Conservation (phyloP, 2,888 invertebrate genomes). For the Eumacrocentrus americanus region DNA sequence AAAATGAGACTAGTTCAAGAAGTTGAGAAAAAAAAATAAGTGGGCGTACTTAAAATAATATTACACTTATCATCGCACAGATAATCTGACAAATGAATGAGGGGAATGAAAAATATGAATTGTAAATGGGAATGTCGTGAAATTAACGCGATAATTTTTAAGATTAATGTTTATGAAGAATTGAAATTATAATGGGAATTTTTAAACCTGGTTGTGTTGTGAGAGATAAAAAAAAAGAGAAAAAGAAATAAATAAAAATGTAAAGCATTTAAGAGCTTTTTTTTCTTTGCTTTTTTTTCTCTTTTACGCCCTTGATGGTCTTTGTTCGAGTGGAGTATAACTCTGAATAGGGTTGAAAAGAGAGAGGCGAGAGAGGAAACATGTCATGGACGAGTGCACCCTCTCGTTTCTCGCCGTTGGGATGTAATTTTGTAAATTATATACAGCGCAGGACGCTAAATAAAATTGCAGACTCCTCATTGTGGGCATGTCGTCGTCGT, state of each 20-base stretch:
- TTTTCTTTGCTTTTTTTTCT: background rate
- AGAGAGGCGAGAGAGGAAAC: background rate
- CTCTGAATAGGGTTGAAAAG: constrained; percentile 3
- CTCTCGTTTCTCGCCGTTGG: background rate
- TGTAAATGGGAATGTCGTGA: background rate
- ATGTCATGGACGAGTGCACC: background rate
- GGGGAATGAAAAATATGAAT: background rate
- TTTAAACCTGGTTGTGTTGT: background rate
- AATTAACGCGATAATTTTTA: background rate
- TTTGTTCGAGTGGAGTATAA: background rate
- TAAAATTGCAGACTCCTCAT: constrained; percentile 7
- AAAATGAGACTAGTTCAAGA: background rate
- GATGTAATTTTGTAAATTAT: constrained; percentile 12
- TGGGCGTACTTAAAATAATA: background rate
- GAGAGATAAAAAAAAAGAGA: background rate
- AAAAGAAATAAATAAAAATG: background rate
- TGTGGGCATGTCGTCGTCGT: background rate
- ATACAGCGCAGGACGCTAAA: constrained; percentile 4
- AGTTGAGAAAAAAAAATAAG: background rate
- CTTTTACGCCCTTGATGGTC: background rate
- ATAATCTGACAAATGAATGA: background rate
- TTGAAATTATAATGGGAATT: background rate
- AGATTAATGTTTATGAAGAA: background rate
- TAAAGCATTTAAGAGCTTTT: too few species aligned
- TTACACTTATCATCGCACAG: background rate